phyloP scores from a whole-genome alignment of 2,888 invertebrate genomes.

The Cerastis rubricosa region DNA sequence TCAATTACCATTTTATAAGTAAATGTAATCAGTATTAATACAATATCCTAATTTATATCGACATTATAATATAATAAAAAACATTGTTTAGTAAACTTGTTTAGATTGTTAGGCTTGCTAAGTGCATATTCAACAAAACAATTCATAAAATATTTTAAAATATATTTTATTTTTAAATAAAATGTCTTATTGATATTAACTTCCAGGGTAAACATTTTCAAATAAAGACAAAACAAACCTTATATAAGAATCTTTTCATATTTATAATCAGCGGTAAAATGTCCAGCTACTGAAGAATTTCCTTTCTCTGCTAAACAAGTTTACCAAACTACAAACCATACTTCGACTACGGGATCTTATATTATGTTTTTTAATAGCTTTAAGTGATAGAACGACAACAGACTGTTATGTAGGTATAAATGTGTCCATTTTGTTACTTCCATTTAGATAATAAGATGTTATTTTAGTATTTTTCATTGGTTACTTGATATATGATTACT shows the following conservation, averaged over 20 bases:
- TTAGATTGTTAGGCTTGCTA: not conserved
- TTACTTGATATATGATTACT: constrained; percentile 61
- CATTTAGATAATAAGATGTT: constrained; percentile 71
- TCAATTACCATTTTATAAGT: constrained; percentile 85
- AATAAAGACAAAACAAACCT: not conserved
- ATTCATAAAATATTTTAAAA: no score
- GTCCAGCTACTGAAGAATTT: not conserved
- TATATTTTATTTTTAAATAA: no score
- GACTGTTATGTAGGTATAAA: constrained; percentile 81
- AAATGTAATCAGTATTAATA: constrained; percentile 90
- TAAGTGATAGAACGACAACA: constrained; percentile 79
- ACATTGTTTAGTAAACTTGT: constrained; percentile 70
- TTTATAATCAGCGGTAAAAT: not conserved
- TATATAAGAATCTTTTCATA: not conserved
- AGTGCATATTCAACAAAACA: not conserved
- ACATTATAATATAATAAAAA: constrained; percentile 71
- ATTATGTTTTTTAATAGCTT: constrained; percentile 76
- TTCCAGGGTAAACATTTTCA: not conserved
- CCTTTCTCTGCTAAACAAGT: constrained; percentile 51
- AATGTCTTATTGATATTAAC: not conserved
- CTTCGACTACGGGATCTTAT: constrained; percentile 76
- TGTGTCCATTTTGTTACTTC: constrained; percentile 75
- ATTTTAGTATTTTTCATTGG: constrained; percentile 61
- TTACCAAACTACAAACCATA: constrained; percentile 67
- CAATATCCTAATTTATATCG: constrained; percentile 86